Evolutionary conservation across 2,797 vertebrate genomes (phyloP).

Genomic region (Clarias laeviceps): DNA sequence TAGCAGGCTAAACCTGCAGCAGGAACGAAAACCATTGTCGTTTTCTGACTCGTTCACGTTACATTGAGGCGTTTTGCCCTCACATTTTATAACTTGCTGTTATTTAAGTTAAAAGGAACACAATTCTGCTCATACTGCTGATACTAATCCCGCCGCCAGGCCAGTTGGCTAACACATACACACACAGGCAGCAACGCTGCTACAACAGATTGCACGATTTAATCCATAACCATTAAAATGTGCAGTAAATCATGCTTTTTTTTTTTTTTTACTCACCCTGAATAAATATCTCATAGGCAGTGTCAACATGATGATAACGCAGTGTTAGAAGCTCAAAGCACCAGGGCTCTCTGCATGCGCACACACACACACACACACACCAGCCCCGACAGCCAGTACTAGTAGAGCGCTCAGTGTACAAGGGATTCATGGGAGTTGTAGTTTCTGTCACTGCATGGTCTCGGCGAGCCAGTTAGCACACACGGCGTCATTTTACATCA

Average conservation of each 20-base stretch:
- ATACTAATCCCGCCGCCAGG: background rate
- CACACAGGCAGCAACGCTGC: background rate
- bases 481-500: background rate
- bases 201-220: background rate
- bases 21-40: too few species aligned
- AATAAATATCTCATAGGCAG: conserved; percentile 70
- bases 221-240: too few species aligned
- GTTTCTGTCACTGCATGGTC: background rate
- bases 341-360: conserved; percentile 6
- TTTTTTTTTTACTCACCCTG: conserved; percentile 64
- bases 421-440: conserved; percentile 22
- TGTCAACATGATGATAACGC: conserved; percentile 69
- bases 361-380: conserved; percentile 10
- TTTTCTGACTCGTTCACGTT: too few species aligned
- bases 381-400: background rate
- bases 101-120: background rate
- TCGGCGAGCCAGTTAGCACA: too few species aligned
- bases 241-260: background rate
- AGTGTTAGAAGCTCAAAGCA: conserved; percentile 18
- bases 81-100: too few species aligned
- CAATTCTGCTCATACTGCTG: background rate
- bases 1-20: background rate
- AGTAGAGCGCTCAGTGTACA: background rate
- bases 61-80: too few species aligned
- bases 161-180: background rate